Conservation (phyloP, 2,888 invertebrate genomes). For the Calliopum simillimum region DNA sequence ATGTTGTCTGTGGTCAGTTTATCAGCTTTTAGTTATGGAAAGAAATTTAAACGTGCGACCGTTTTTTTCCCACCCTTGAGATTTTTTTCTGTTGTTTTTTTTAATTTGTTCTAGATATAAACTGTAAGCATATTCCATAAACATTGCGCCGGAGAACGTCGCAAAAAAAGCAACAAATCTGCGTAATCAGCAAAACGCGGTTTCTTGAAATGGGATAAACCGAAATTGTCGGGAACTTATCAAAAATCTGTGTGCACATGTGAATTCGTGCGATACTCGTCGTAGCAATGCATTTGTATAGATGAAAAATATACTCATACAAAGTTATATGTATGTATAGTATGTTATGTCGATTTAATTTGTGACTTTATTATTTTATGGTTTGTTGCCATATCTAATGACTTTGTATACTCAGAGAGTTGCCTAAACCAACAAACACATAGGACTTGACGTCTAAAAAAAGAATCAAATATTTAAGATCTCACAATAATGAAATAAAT, state of each 20-base stretch:
- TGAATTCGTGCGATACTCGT: background rate
- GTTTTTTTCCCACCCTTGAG: slow-evolving; percentile 32
- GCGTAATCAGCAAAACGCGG: slow-evolving; percentile 32
- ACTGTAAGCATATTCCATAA: slow-evolving; percentile 1
- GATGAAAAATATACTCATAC: background rate
- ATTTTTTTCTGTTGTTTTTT: background rate
- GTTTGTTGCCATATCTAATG: slow-evolving; percentile 27
- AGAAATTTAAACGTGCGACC: background rate
- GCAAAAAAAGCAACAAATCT: slow-evolving; percentile 20
- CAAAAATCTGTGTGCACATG: slow-evolving; percentile 22
- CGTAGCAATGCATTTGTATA: background rate
- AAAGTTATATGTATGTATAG: background rate
- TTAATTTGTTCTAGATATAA: background rate
- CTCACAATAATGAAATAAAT: background rate
- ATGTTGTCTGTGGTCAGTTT: slow-evolving; percentile 17
- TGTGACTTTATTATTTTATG: slow-evolving; percentile 29
- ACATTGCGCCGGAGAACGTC: slow-evolving; percentile 1
- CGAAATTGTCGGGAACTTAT: slow-evolving; percentile 20
- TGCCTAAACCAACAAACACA: slow-evolving; percentile 28
- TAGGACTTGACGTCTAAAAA: background rate
- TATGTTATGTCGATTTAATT: background rate
- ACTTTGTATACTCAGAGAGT: slow-evolving; percentile 14
- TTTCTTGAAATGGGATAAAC: slow-evolving; percentile 32
- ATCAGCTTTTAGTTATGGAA: slow-evolving; percentile 1
- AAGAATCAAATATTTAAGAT: background rate